phyloP scores from a whole-genome alignment of 2,113 vertebrate genomes.

The Brachypodius melanocephalos region DNA sequence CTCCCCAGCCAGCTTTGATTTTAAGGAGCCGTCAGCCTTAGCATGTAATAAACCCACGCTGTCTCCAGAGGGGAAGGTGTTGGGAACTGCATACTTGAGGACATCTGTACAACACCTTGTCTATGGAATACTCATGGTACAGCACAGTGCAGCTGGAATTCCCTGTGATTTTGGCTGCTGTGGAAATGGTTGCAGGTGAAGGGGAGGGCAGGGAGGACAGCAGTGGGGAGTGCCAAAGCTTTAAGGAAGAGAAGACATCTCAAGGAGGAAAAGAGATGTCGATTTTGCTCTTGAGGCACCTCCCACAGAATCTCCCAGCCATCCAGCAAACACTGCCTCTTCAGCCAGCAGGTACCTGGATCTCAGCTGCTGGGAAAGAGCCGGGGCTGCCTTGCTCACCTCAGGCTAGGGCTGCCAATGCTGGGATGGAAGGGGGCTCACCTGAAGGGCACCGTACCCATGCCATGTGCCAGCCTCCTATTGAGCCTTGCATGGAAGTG shows the following conservation, averaged over 20 bases:
- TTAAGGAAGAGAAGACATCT: background rate
- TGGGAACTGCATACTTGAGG: background rate
- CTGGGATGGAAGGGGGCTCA: background rate
- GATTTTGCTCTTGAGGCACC: background rate
- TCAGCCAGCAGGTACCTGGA: rapidly evolving
- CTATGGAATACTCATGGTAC: background rate
- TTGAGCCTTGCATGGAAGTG: rapidly evolving
- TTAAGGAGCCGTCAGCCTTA: background rate
- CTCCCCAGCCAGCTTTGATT: background rate
- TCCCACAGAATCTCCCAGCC: background rate
- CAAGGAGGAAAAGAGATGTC: background rate
- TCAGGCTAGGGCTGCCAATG: background rate
- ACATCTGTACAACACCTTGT: background rate
- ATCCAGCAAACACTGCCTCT: background rate
- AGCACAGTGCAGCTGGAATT: background rate
- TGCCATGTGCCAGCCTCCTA: background rate
- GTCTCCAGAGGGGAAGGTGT: background rate
- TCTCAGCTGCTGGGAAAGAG: background rate
- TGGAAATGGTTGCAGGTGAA: background rate
- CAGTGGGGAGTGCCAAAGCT: background rate
- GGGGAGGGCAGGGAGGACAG: background rate
- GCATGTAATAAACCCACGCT: background rate
- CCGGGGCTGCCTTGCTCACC: rapidly evolving
- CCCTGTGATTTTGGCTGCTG: background rate
- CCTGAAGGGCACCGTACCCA: background rate